Evolutionary conservation across 2,113 vertebrate genomes (phyloP).

Genomic region (Chaetops frenatus): DNA sequence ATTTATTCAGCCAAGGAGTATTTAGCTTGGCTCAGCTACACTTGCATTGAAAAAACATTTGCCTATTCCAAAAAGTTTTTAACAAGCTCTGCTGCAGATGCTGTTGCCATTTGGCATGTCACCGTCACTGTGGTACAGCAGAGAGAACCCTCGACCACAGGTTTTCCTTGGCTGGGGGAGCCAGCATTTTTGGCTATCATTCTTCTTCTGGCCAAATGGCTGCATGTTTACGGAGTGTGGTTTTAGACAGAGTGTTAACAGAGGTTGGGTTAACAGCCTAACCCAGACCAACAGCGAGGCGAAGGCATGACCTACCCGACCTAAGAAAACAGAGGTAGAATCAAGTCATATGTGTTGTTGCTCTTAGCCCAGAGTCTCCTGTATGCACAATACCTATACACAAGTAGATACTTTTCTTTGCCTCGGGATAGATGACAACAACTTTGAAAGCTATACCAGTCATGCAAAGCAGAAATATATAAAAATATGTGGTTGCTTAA

Average conservation of each 20-base stretch:
- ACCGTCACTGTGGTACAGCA: slow-evolving; percentile 56
- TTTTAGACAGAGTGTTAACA: slow-evolving; percentile 67
- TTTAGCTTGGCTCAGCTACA: slow-evolving; percentile 72
- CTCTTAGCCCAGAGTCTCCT: background rate
- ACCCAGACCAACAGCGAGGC: slow-evolving; percentile 33
- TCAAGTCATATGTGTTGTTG: background rate
- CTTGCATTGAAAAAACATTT: slow-evolving; percentile 69
- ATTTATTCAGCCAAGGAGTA: slow-evolving; percentile 71
- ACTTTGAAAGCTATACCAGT: slow-evolving; percentile 16
- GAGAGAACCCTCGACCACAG: slow-evolving; percentile 69
- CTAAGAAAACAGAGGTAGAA: background rate
- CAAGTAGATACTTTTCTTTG: background rate
- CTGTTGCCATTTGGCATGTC: slow-evolving; percentile 74
- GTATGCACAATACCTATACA: background rate
- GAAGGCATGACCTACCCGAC: slow-evolving; percentile 26
- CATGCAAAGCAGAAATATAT: slow-evolving; percentile 34
- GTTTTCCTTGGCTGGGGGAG: slow-evolving; percentile 64
- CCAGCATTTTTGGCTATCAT: slow-evolving; percentile 43
- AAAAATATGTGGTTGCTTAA: slow-evolving; percentile 40
- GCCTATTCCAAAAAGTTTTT: slow-evolving; percentile 75
- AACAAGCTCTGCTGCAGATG: slow-evolving; percentile 69
- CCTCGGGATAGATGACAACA: slow-evolving; percentile 20
- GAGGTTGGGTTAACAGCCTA: slow-evolving; percentile 48
- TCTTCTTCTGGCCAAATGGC: slow-evolving; percentile 59
- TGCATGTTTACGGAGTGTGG: slow-evolving; percentile 61